Percentiles rank a stretch among this genome's conserved stretches.
phyloP scores from a whole-genome alignment of 2,888 invertebrate species.

The Apodemia hepburni region DNA sequence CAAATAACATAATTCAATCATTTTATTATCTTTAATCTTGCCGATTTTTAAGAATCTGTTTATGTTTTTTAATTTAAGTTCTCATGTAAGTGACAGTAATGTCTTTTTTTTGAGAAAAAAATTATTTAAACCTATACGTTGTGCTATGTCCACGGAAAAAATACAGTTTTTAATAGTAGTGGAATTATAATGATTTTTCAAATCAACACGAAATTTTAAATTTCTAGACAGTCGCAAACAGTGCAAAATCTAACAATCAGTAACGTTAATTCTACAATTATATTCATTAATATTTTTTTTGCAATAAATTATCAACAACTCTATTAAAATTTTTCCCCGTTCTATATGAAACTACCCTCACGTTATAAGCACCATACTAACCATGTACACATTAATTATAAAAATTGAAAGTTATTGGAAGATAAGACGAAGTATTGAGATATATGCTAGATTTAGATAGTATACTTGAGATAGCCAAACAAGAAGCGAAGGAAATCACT shows the following conservation, averaged over 20 bases:
- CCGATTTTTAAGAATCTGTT: too few species aligned
- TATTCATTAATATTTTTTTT: background rate
- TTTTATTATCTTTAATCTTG: too few species aligned
- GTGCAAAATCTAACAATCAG: background rate
- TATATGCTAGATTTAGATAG: background rate
- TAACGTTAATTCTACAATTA: slow-evolving; percentile 8
- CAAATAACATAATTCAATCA: too few species aligned
- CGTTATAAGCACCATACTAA: slow-evolving; percentile 1
- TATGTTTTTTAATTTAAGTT: too few species aligned
- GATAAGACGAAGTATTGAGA: background rate
- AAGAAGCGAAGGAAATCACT: background rate
- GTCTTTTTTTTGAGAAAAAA: too few species aligned
- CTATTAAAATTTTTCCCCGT: background rate
- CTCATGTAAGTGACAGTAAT: too few species aligned
- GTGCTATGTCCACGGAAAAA: too few species aligned
- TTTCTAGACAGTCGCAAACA: background rate
- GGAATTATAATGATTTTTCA: background rate
- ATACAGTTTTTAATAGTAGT: background rate
- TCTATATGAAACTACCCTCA: slow-evolving; percentile 9
- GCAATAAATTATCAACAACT: slow-evolving; percentile 9
- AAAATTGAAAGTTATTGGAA: slow-evolving; percentile 10
- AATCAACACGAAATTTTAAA: background rate
- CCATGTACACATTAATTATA: slow-evolving; percentile 13
- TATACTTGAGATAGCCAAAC: background rate
- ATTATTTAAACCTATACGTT: too few species aligned